Evolutionary conservation across 2,113 vertebrate species (phyloP), one percentile per base, ranked within the genome.

Genomic region (Amphiprion ocellaris): DNA sequence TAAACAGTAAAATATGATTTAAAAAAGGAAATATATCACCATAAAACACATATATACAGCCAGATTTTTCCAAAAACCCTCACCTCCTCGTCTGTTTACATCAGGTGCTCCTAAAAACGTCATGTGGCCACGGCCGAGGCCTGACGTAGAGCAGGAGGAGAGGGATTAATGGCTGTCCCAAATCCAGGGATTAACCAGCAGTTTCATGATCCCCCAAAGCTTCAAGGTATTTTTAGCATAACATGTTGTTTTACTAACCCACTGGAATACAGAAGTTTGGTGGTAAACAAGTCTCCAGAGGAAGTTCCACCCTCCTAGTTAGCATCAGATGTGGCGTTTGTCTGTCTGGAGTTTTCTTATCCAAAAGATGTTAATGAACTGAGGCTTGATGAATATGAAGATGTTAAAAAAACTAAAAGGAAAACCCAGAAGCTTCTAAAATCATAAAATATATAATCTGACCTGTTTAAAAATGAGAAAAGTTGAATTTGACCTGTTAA

Each of bases 171-270:
- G 69, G 21, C 72, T 83, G 87, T 88, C 87, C 90, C 90, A 81
- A 62, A 86, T 92, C 82, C 82, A 89, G 65, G 86, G 87, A 91
- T 92, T 91, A 93, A 89, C 83, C 30, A 85, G 73, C 77, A 61
- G 78, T 87, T 82, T 77, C 81, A 81, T 81, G 79, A 82, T 82
- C 74, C 33, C 4, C 33, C 4, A 86, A 64, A 79, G 68, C 89
- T 74, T 33, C 49, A 14, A 59, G 58, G 75, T 91, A 80, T 84
- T 87, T 91, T 83, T 78, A 90, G 78, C 69, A 85, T 26, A 81
- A 83, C 81, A 85, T 88, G 84, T 80, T 87, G 73, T 87, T 87
- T 66, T 60, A 83, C 58, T 17, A 9, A 19, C n/a, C 41, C 15
- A 15, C 21, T 21, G 50, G 19, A 77, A n/a, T 15, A n/a, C 0